A percentile compares a stretch with the other conserved stretches of the same genome.
Conservation (phyloP, 2,888 invertebrate genomes). For the Melinopterus prodromus region DNA sequence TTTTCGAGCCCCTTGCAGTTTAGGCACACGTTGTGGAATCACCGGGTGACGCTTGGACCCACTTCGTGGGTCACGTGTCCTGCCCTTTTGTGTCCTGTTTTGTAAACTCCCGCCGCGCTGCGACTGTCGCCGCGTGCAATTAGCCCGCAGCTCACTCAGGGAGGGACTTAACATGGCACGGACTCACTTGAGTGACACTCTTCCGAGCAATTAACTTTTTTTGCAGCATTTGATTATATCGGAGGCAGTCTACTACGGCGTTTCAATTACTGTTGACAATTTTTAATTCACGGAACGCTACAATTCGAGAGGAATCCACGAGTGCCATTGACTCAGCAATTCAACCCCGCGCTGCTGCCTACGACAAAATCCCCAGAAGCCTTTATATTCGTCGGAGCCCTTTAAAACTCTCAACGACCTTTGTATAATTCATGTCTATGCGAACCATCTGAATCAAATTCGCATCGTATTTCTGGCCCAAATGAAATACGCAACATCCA, state of each 20-base stretch:
- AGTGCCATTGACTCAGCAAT: background rate
- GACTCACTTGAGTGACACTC: constrained; percentile 58
- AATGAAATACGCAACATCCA: background rate
- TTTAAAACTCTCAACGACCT: background rate
- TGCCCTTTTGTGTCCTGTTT: constrained; percentile 37
- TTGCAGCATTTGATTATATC: constrained; percentile 31
- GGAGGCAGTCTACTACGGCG: constrained; percentile 7
- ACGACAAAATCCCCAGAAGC: background rate
- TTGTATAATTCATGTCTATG: background rate
- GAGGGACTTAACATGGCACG: constrained; percentile 55
- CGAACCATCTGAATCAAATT: background rate
- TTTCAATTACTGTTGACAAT: constrained; percentile 24
- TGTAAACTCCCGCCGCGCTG: constrained; percentile 41
- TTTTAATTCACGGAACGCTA: constrained; percentile 8
- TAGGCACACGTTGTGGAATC: background rate
- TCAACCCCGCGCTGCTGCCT: background rate
- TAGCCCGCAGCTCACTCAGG: constrained; percentile 46
- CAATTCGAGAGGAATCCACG: background rate
- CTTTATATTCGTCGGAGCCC: background rate
- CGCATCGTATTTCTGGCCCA: background rate
- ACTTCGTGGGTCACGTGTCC: constrained; percentile 39
- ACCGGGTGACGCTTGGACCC: constrained; percentile 30
- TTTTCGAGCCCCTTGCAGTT: constrained; percentile 13
- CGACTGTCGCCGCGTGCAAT: constrained; percentile 56
- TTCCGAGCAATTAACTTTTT: constrained; percentile 55